These are phyloP conservation scores for Campylorhamphus procurvoides DNA, from an alignment of 2,113 vertebrate genomes.

Conservation along the genomic window DNA sequence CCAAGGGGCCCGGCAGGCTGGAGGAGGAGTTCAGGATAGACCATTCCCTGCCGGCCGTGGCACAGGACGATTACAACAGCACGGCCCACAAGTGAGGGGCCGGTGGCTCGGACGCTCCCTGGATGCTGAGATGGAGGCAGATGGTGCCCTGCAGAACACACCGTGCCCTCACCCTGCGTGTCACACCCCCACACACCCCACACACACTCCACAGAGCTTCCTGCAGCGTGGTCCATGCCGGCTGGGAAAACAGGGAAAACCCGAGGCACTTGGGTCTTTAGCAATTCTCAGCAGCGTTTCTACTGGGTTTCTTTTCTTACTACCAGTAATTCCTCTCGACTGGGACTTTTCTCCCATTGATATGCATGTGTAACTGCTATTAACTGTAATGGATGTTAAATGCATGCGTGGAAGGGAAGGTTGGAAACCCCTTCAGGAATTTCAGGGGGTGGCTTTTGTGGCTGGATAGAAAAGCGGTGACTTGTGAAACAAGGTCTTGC, in stretches of 20 bases:
- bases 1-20: background rate
- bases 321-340: background rate
- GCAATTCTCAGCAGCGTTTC: conserved; percentile 30
- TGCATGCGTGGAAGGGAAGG: conserved; percentile 39
- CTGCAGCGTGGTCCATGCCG: background rate
- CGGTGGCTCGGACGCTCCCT: background rate
- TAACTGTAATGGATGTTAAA: conserved; percentile 49
- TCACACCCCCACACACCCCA: background rate
- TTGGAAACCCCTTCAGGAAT: conserved; percentile 28
- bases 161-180: background rate
- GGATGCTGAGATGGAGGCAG: background rate
- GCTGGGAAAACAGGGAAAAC: background rate
- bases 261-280: background rate
- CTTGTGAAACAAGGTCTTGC: background rate
- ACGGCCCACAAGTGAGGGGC: background rate
- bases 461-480: background rate
- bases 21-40: conserved; percentile 66
- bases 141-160: background rate
- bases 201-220: conserved; percentile 29
- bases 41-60: background rate
- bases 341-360: conserved; percentile 34
- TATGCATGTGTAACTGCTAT: conserved; percentile 57
- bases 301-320: conserved; percentile 56
- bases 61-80: conserved; percentile 10
- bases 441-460: conserved; percentile 37